Evolutionary conservation across 2,113 vertebrate species (phyloP), one percentile per base, ranked within the genome.

Genomic region (Myiagra hebetior): DNA sequence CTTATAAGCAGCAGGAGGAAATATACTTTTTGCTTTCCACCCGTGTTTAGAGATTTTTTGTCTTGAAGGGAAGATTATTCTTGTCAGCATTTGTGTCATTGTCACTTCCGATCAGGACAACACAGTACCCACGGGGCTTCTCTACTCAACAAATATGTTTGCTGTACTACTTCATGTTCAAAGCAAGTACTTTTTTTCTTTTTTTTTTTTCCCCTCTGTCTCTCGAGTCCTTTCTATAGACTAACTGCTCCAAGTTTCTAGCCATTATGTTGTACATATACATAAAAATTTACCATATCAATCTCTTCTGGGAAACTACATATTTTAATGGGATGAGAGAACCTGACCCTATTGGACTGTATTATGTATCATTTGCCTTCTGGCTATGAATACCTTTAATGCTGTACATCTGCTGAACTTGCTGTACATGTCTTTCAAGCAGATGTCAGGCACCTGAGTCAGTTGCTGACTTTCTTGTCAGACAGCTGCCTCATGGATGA

Each of bases 141-240:
- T 57, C 4, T 37, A 73, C n/a, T 52, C 35, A 83, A 13, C 3
- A 76, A 55, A 64, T 10, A 13, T 11, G 1, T 68, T 92, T 88
- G 14, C 31, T 64, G 21, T 24, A 64, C n/a, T 64, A 21, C 11
- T 57, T 84, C 37, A 31, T 53, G 37, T 55, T 86, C 55, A 80
- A 59, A 86, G 10, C 8, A 50, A 92, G 24, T 2, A 4, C 30
- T 17, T 19, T 41, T n/a, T 57, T 31, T 3, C 2, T 4, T 30
- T 21, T 35, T 13, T 7, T 12, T 11, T 10, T 4, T 6, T n/a
- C n/a, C 1, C 6, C 8, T 8, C 11, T 10, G 17, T 57, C 10
- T 39, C 9, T 47, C 26, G 6, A 12, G 15, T 46, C 9, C 3
- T 87, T 21, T 33, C 52, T 55, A 6, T 19, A 69, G 8, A 62